Percentiles rank a stretch among this genome's conserved stretches.
These are phyloP conservation scores for Gambusia holbrooki DNA, from an alignment of 2,113 vertebrate species.

Conservation along the genomic window DNA sequence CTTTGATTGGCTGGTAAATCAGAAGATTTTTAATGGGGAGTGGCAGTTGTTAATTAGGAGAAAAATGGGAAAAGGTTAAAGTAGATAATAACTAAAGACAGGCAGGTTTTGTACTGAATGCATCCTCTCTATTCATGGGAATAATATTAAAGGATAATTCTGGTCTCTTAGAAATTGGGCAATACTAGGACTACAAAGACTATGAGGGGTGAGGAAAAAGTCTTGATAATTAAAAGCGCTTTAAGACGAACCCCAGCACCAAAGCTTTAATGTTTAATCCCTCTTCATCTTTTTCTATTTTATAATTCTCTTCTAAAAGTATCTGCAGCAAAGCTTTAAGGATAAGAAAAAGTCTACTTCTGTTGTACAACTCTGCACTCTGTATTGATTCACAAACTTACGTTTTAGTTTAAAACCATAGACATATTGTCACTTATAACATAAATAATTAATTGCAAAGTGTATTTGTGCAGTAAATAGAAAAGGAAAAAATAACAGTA, in stretches of 20 bases:
- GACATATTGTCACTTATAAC: neutral
- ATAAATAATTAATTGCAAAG: no score
- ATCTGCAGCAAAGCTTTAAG: neutral
- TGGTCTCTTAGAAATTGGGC: neutral
- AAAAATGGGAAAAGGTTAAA: neutral
- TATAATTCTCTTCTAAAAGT: no score
- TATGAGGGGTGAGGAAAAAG: neutral
- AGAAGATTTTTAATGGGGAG: neutral
- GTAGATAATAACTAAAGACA: neutral
- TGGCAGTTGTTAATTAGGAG: neutral
- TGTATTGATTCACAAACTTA: neutral
- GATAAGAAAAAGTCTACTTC: neutral
- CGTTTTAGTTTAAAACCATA: neutral
- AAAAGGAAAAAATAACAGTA: no score
- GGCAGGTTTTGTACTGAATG: neutral
- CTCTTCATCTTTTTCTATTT: no score
- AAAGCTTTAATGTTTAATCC: neutral
- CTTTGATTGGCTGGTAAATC: neutral
- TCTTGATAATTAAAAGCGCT: neutral
- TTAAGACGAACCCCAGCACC: neutral
- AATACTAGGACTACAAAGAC: neutral
- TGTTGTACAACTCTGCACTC: neutral
- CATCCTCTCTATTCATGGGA: neutral
- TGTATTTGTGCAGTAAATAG: no score
- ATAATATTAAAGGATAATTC: conserved; percentile 3